A percentile compares a stretch with the other conserved stretches of the same genome.
phyloP scores from a whole-genome alignment of 2,113 vertebrate species.

The Chloropsis hardwickii region DNA sequence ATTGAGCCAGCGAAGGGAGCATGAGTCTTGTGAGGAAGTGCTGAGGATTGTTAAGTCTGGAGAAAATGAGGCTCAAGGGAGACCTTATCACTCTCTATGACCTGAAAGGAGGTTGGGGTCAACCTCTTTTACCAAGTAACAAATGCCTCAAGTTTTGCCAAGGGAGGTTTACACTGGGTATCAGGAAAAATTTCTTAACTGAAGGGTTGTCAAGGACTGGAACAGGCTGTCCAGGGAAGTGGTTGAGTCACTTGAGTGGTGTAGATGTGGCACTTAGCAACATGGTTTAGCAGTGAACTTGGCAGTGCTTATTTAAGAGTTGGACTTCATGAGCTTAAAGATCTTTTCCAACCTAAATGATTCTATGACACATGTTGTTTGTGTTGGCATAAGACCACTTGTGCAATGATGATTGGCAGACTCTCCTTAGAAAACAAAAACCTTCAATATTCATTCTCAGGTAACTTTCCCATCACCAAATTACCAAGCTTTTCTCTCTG shows the following conservation, averaged over 20 bases:
- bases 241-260: neutral
- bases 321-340: neutral
- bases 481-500: neutral
- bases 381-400: neutral
- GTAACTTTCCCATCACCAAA: neutral
- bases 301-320: neutral
- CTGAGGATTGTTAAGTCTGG: neutral
- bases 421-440: neutral
- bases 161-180: neutral
- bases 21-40: neutral
- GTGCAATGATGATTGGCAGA: neutral
- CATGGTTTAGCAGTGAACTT: neutral
- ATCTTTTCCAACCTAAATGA: neutral
- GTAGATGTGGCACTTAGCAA: neutral
- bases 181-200: neutral
- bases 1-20: neutral
- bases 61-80: neutral
- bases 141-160: neutral
- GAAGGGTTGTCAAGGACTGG: neutral
- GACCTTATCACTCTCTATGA: neutral
- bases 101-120: neutral
- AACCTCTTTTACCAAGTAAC: neutral
- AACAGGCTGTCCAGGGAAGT: neutral
- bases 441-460: neutral
- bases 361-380: neutral